Base-by-base conservation (phyloP, 2,888 invertebrate genomes). In the Synergus japonicus region DNA sequence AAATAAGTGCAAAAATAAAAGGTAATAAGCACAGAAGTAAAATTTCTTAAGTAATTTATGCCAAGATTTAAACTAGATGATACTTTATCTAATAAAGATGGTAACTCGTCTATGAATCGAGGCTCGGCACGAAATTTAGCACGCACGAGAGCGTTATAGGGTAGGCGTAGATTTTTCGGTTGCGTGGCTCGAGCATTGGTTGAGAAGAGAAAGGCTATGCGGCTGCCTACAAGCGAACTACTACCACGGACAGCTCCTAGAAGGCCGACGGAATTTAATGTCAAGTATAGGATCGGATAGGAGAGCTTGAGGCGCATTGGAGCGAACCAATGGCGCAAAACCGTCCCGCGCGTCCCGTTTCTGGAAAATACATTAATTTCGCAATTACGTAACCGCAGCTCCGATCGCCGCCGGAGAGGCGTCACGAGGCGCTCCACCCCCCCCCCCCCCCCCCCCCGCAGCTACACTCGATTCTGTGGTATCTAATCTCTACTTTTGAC, bases 261-360 rank as follows among this genome's bases (percentile, higher is more conserved):
- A 91, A 91, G 90, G 91, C 91, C 91, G 88, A 85, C 84, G 86
- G 87, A 89, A 90, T 91, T 90, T 91, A 91, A 91, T 91, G 91
- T 90, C 90, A 90, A 91, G 91, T 91, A 90, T 87, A 87, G 89
- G 89, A 89, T 90, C 84, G 87, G 87, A 86, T 87, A 83, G 81
- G 85, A 84, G 85, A 83, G 83, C 80, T 83, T 76, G 78, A 82
- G 77, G 78, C 77, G 79, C 81, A 83, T 83, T 83, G 79, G 83
- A 81, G 85, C 86, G 83, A 86, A 85, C 84, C 82, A 82, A 82
- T 81, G 84, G 86, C 86, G 86, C 86, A 84, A 86, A 81, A 79
- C 82, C 83, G 81, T 79, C 79, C 79, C 81, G 64, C 78, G 79
- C 81, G 81, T 76, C 80, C 79, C 82, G 78, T 79, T 81, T 80